Evolutionary conservation across 2,888 invertebrate species (phyloP), one percentile per base, ranked within the genome.

Genomic region (Hyppa rectilinea): DNA sequence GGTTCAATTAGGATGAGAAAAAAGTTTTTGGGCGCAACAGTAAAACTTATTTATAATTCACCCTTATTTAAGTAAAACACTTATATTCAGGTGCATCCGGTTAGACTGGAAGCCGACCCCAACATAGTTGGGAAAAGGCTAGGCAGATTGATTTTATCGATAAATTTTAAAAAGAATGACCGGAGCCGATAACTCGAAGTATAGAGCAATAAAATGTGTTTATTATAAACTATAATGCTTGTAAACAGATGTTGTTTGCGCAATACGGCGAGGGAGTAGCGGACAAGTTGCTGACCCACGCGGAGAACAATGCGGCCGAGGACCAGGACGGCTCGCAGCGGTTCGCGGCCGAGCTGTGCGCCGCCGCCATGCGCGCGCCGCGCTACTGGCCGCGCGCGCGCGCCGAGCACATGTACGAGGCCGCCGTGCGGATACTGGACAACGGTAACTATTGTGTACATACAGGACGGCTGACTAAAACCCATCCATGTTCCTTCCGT

Each of bases 291-390:
- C 82, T 97, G 58, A 94, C 96, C 0, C 97, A 98, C 89, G 94
- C 99, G 61, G 92, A 97, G 84, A 94, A 95, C 23, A 94, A 98
- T 75, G 97, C 98, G 0, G 90, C 88, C 7, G 97, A 97, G 73
- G 96, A 97, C 56, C 97, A 97, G 76, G 98, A 98, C 89, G 97
- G 97, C 78, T 96, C 96, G 85, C 99, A 99, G 88, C 96, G 98
- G 52, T 98, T 98, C 92, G 98, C 98, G 1, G 97, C 98, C 0
- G 99, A 99, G 92, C 77, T 95, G 0, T 96, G 98, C 5, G 96
- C 98, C n/a, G 97, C 98, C 0, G 92, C 98, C 0, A 96, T 99
- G 29, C 95, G 97, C n/a, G 98, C 98, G 3, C 97, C 97, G 34
- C 97, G 98, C 82, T 98, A 98, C 92, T 99, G 98, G 98, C 94